Conservation (phyloP, 1,140 invertebrate species). For the Diprion similis region DNA sequence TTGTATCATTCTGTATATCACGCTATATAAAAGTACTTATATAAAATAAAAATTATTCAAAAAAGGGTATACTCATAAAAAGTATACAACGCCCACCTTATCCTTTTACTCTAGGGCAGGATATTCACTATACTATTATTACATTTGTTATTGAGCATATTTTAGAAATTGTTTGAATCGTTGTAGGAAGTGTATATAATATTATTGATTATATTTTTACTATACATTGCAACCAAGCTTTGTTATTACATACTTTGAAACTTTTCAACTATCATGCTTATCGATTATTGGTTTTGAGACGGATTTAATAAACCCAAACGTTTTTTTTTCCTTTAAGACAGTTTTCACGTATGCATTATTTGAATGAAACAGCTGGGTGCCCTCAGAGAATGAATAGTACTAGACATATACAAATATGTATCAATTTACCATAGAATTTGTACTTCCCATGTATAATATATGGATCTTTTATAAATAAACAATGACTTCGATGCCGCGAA, state of each 20-base stretch:
- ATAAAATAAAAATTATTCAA: conserved; percentile 51
- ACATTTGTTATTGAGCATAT: conserved; percentile 56
- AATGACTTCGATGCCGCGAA: no score
- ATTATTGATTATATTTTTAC: conserved; percentile 53
- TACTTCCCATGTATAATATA: no score
- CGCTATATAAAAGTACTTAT: conserved; percentile 45
- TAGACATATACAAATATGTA: no score
- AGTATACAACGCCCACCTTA: conserved; percentile 46
- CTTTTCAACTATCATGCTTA: background rate
- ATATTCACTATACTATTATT: conserved; percentile 54
- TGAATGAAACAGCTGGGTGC: no score
- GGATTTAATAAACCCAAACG: background rate
- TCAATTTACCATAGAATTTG: no score
- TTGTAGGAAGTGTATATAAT: conserved; percentile 53
- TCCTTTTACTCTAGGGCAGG: conserved; percentile 47
- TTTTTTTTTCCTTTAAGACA: no score
- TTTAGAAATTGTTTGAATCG: conserved; percentile 59
- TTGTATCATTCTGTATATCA: conserved; percentile 37
- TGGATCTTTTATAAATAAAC: no score
- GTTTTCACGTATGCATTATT: no score
- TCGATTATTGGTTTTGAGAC: background rate
- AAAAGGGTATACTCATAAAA: conserved; percentile 50
- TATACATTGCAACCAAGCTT: conserved; percentile 47
- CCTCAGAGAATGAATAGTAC: no score
- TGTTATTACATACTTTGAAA: conserved; percentile 9